Percentiles rank a stretch among this genome's conserved stretches.
phyloP scores from a whole-genome alignment of 53 echinoderm and acorn worm genomes.

The Holothuria leucospilota region DNA sequence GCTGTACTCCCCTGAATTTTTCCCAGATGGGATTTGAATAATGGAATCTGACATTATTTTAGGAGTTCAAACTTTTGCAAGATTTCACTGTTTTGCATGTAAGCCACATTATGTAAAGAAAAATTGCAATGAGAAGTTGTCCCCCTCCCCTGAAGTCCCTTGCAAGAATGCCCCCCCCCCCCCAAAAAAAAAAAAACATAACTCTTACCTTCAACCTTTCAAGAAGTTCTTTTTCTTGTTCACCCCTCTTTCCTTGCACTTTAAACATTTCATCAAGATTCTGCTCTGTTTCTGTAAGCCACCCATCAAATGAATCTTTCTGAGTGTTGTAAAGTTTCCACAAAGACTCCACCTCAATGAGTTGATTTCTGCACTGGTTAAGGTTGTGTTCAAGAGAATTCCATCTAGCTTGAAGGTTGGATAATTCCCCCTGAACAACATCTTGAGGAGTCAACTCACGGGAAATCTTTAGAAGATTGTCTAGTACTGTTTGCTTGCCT shows the following conservation, averaged over 20 bases:
- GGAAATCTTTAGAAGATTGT: neutral
- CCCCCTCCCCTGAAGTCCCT: too few relatives aligned
- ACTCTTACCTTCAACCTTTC: constrained; percentile 12
- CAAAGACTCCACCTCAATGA: neutral
- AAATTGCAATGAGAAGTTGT: too few relatives aligned
- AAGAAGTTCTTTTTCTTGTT: neutral
- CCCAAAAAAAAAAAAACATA: too few relatives aligned
- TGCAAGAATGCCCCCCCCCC: too few relatives aligned
- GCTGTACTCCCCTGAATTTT: too few relatives aligned
- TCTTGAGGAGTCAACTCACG: neutral
- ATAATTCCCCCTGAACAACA: neutral
- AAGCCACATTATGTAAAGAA: too few relatives aligned
- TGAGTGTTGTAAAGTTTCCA: neutral
- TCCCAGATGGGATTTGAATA: too few relatives aligned
- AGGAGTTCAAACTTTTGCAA: too few relatives aligned
- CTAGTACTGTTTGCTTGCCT: neutral
- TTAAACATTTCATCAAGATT: neutral
- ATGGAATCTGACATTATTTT: too few relatives aligned
- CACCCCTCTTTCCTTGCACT: neutral
- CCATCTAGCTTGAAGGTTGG: neutral
- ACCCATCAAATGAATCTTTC: neutral
- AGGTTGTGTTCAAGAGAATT: neutral
- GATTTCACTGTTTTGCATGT: too few relatives aligned
- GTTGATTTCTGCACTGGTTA: neutral
- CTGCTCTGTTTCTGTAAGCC: neutral